Percentiles rank a stretch among this genome's conserved stretches.
phyloP scores from a whole-genome alignment of 2,888 invertebrate species.

The Byasa hedistus region DNA sequence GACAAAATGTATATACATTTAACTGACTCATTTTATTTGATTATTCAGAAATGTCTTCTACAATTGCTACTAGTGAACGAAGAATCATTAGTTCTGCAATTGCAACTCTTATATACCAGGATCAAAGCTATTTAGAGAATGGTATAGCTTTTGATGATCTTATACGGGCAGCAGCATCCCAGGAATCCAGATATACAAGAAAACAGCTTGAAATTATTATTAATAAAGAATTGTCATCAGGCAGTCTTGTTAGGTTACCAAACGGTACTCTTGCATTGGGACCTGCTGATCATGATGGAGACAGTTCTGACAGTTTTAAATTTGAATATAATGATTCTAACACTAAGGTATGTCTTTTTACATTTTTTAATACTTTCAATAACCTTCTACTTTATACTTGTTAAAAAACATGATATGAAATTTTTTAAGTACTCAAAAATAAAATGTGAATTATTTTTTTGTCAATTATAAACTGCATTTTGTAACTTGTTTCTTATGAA shows the following conservation, averaged over 20 bases:
- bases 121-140: constrained; percentile 85
- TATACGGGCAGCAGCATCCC: constrained; percentile 82
- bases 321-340: constrained; percentile 72
- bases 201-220: constrained; percentile 83
- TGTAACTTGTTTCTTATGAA: too few relatives aligned
- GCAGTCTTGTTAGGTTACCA: constrained; percentile 83
- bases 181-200: constrained; percentile 82
- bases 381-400: too few relatives aligned
- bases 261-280: constrained; percentile 86
- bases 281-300: constrained; percentile 79
- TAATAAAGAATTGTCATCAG: constrained; percentile 84
- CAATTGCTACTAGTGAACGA: constrained; percentile 68
- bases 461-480: too few relatives aligned
- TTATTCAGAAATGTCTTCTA: constrained; percentile 68
- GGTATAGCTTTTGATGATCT: constrained; percentile 86
- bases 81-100: constrained; percentile 84
- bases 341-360: constrained; percentile 56
- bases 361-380: background rate
- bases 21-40: constrained; percentile 26
- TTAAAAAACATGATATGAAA: too few relatives aligned
- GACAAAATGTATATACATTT: constrained; percentile 3
- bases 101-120: constrained; percentile 84
- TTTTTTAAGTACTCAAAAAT: too few relatives aligned
- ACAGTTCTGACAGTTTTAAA: constrained; percentile 75
- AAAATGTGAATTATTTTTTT: too few relatives aligned